phyloP scores from a whole-genome alignment of 1,140 invertebrate species.

The Bombyx mori region ASM3026992v2 NC_085107.1:7173001-7173500 shows the following conservation, averaged over 20 bases:
- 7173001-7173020: slow-evolving; percentile 49
- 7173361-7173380: too few relatives aligned
- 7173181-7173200: slow-evolving; percentile 42
- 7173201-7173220: slow-evolving; percentile 59
- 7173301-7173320: too few relatives aligned
- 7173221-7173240: slow-evolving; percentile 68
- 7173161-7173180: slow-evolving; percentile 61
- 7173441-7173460: too few relatives aligned
- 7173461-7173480: too few relatives aligned
- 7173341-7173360: too few relatives aligned
- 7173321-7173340: too few relatives aligned
- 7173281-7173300: too few relatives aligned
- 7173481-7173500: too few relatives aligned
- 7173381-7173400: too few relatives aligned
- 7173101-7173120: slow-evolving; percentile 65
- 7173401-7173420: too few relatives aligned
- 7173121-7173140: slow-evolving; percentile 53
- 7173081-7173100: slow-evolving; percentile 64
- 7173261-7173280: too few relatives aligned
- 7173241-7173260: slow-evolving; percentile 17
- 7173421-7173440: too few relatives aligned
- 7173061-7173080: slow-evolving; percentile 58
- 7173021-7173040: slow-evolving; percentile 64
- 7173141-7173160: slow-evolving; percentile 45
- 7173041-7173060: slow-evolving; percentile 69